Base-by-base conservation (phyloP, 2,113 vertebrate genomes). In the Ploceus nigricollis region DNA sequence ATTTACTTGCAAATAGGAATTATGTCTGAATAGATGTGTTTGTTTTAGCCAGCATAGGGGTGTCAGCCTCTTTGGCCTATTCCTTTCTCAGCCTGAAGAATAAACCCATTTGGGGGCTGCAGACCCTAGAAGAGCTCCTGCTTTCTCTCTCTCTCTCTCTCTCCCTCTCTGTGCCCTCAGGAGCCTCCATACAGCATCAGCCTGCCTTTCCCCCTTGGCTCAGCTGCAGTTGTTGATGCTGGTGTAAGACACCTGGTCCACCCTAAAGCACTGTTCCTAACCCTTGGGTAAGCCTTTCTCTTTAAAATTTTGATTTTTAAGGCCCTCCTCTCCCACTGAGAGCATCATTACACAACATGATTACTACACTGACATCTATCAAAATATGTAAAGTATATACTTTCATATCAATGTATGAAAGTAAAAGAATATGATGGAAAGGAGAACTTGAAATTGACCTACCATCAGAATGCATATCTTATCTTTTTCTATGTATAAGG, bases 191-290 rank as follows among this genome's bases (percentile, higher is more conserved):
- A 17, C 28, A 48, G 4, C 50, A 70, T 5, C n/a, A 66, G 17
- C 20, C 37, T 80, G 27, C 13, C 28, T 40, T 72, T 56, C 24
- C 15, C 24, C 33, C 76, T 27, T 35, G 27, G 27, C 58, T 79
- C 3, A 9, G 48, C 2, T 48, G 24, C 28, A 69, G 44, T 4
- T 2, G 3, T 31, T 60, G 47, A 39, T 48, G 45, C 57, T 33
- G 18, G 9, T n/a, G 9, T 63, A 39, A 54, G 31, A 48, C 19
- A 40, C 8, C 11, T 8, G 7, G 6, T 48, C 15, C 14, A 15
- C 10, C 2, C 21, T 28, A 24, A 66, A 75, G 28, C 1, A 6
- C 4, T 1, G 0, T 5, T 47, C 18, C 30, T 30, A 13, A 82
- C 7, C 21, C 19, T 37, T 25, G 31, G 5, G 5, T 33, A 33